phyloP scores from a whole-genome alignment of 2,113 vertebrate genomes.

The Pelodiscus sinensis region DNA sequence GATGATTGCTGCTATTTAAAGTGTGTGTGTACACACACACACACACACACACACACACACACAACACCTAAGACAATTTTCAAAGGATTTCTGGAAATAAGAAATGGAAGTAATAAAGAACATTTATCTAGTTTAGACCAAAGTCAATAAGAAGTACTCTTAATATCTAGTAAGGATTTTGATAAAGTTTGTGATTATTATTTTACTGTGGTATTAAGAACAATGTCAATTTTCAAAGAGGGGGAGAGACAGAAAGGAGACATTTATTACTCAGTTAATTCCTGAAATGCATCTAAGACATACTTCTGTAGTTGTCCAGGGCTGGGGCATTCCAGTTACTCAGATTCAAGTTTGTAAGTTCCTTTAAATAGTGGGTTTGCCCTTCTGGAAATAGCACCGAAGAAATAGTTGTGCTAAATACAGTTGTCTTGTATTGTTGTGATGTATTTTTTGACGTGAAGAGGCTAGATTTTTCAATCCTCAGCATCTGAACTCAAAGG shows the following conservation, averaged over 20 bases:
- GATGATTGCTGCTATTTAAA: conserved; percentile 60
- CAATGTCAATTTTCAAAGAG: not conserved
- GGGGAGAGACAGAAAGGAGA: not conserved
- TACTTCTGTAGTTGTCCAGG: not conserved
- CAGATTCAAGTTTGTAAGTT: not conserved
- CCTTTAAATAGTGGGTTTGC: not conserved
- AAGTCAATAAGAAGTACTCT: conserved; percentile 20
- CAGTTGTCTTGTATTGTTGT: not conserved
- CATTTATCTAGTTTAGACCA: conserved; percentile 26
- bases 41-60: not conserved
- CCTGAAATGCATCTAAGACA: not conserved
- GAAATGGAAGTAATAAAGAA: not conserved
- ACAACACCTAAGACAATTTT: conserved; percentile 19
- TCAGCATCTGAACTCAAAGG: not conserved
- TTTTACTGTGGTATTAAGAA: not conserved
- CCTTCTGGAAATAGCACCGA: not conserved
- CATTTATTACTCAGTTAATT: not conserved
- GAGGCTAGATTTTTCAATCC: not conserved
- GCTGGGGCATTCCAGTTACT: not conserved
- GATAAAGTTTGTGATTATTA: not conserved
- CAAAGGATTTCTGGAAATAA: conserved; percentile 20
- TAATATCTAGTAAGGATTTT: conserved; percentile 31
- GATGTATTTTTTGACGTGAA: not conserved
- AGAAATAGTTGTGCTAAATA: not conserved
- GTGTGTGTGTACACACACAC: not conserved